Evolutionary conservation across 2,113 vertebrate genomes (phyloP), one percentile per base, ranked within the genome.

Genomic region (Menidia beryllina): DNA sequence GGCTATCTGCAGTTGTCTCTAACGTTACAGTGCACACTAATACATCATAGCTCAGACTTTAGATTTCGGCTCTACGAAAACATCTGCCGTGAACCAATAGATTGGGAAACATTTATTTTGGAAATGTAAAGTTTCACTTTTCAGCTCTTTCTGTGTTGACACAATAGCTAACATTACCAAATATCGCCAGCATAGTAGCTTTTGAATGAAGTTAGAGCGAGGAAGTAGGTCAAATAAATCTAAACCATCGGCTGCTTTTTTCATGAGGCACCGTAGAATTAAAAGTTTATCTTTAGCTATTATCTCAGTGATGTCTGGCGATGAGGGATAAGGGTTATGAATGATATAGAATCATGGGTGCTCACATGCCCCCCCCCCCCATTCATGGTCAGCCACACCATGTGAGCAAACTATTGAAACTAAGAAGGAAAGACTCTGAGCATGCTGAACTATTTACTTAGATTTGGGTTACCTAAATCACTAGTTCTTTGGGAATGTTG

Each of bases 61-160:
- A 53, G 24, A 25, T 70, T 68, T 36, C 38, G 59, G 11, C 25
- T 71, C 61, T 45, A 15, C 47, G 48, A 74, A 79, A 86, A 72
- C 57, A 70, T 69, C 59, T 69, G 49, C n/a, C 50, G 77, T 39
- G 27, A 24, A 30, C 25, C 26, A 65, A 64, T 63, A 74, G 59
- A 68, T 55, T 52, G 39, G 38, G 21, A 65, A 87, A 80, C 58
- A 78, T 76, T 84, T 77, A 80, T 34, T 82, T 62, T 80, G 72
- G 79, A 82, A 62, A 66, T 66, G 60, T 50, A 78, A 64, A 54
- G 54, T 61, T 65, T 43, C 13, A 26, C 43, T 64, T 61, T 36
- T 67, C 20, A 71, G 39, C 52, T 75, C 48, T 48, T 34, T 57
- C 25, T 21, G 12, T 68, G 53, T 55, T 70, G 67, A 72, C 57